Percentiles rank a stretch among this genome's conserved stretches.
Evolutionary conservation across 2,888 invertebrate genomes (phyloP).

Genomic region (Melinaea marsaeus): DNA sequence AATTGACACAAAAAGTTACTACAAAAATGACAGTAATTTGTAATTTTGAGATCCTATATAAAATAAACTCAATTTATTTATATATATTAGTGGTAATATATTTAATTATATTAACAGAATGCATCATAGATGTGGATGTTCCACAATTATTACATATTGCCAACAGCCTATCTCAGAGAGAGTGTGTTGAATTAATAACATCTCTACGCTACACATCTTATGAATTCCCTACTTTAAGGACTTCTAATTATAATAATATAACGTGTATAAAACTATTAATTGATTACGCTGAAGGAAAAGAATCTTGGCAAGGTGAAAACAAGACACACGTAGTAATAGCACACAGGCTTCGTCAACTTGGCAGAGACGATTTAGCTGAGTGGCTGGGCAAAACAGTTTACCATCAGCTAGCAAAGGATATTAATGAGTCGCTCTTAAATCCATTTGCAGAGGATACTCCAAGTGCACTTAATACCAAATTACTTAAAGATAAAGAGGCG

Average conservation of each 20-base stretch:
- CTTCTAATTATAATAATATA: conserved; percentile 64
- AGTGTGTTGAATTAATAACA: conserved; percentile 78
- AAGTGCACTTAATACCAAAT: conserved; percentile 28
- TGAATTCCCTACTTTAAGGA: conserved; percentile 41
- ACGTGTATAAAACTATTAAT: conserved; percentile 77
- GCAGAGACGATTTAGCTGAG: conserved; percentile 75
- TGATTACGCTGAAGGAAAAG: conserved; percentile 73
- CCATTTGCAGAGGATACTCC: conserved; percentile 31
- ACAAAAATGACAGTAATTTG: no score
- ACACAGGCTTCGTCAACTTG: conserved; percentile 78
- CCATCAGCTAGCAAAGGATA: conserved; percentile 71
- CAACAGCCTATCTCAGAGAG: conserved; percentile 72
- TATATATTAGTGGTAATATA: conserved; percentile 1
- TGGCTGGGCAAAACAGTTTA: conserved; percentile 80
- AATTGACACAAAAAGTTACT: no score
- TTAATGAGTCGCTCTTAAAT: conserved; percentile 49
- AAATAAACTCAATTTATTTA: conserved; percentile 2
- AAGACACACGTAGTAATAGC: conserved; percentile 76
- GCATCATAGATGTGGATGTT: conserved; percentile 52
- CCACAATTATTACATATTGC: conserved; percentile 69
- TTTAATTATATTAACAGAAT: conserved; percentile 24
- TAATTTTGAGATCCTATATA: not conserved
- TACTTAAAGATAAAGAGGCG: conserved; percentile 35
- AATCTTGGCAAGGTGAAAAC: conserved; percentile 69
- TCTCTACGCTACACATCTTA: conserved; percentile 71